Evolutionary conservation across 2,888 invertebrate species (phyloP), one percentile per base, ranked within the genome.

Genomic region (Chelonus formosanus): DNA sequence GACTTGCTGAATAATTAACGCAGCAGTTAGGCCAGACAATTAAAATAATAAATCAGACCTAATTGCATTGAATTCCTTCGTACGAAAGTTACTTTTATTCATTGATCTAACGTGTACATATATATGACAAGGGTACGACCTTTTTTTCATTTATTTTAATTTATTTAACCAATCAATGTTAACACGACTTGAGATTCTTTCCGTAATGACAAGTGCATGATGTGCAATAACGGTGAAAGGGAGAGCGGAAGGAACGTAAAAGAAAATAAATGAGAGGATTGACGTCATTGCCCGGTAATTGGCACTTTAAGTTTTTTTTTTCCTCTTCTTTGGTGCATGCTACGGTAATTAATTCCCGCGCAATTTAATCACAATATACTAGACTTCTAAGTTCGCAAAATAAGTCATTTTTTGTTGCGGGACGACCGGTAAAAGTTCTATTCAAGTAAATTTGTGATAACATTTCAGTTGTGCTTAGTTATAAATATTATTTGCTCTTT

Each of bases 11-110:
- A 71, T 73, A 73, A 70, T 70, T 70, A 67, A 55, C 66, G 65
- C 7, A 54, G 56, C 57, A 66, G 70, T 71, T 72, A 70, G 60
- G 32, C 40, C 44, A 59, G 57, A 59, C 65, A 65, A 69, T 71
- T 68, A 65, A 69, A 71, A 70, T 70, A 69, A 69, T 73, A 71
- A 70, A 73, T 73, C 73, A 70, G 61, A 53, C 65, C 55, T 69
- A 69, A 70, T 70, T 71, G 66, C 70, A 62, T 64, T 43, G 68
- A 61, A 70, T 73, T 68, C 66, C 52, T 67, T 58, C 55, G 70
- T 63, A 67, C 48, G 20, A 53, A 65, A 67, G 48, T 20, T 4
- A 8, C 32, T 32, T 67, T 60, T 43, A 59, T 48, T 31, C 53
- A n/a, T 54, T 55, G 54, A 56, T 61, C 10, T 48, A 61, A 56